Conservation (phyloP, 2,888 invertebrate genomes). For the Melanchra persicariae region DNA sequence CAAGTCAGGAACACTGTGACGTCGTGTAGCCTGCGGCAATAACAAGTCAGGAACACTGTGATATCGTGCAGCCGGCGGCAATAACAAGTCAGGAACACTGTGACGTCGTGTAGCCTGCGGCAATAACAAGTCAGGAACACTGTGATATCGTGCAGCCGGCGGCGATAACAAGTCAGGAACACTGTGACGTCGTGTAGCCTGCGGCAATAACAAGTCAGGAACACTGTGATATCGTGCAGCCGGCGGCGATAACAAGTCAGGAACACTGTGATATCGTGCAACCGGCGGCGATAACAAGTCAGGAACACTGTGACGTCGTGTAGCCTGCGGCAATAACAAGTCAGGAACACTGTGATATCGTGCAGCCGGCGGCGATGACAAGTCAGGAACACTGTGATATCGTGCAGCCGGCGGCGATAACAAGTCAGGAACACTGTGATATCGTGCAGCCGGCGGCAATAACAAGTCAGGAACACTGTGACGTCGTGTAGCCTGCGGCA, state of each 20-base stretch:
- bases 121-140: not conserved
- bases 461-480: not conserved
- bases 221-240: not conserved
- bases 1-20: too few relatives aligned
- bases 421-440: too few relatives aligned
- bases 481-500: not conserved
- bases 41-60: not conserved
- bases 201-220: not conserved
- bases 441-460: slow-evolving; percentile 17
- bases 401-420: too few relatives aligned
- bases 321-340: too few relatives aligned
- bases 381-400: not conserved
- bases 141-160: not conserved
- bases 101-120: too few relatives aligned
- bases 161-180: too few relatives aligned
- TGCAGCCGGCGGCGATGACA: slow-evolving; percentile 13
- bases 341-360: too few relatives aligned
- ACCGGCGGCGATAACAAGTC: not conserved
- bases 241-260: too few relatives aligned
- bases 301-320: not conserved
- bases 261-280: too few relatives aligned
- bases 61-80: not conserved
- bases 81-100: too few relatives aligned
- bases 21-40: too few relatives aligned
- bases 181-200: too few relatives aligned